Percentiles rank a stretch among this genome's conserved stretches.
phyloP scores from a whole-genome alignment of 2,113 vertebrate species.

The Ascaphus truei region DNA sequence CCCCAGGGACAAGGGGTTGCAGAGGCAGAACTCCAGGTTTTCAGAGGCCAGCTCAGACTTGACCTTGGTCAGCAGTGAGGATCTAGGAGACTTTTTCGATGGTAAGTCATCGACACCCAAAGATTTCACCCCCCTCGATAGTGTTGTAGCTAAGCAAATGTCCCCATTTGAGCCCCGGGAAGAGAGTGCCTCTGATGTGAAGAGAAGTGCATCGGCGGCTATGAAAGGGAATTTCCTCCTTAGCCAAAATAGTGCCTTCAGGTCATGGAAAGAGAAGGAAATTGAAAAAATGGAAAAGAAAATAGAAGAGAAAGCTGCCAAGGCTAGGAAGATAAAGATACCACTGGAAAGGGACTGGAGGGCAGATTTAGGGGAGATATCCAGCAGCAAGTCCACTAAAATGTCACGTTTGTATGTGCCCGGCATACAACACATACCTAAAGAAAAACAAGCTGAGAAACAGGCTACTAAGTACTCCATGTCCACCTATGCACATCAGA shows the following conservation, averaged over 20 bases:
- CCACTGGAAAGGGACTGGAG: conserved; percentile 52
- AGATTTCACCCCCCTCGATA: conserved; percentile 48
- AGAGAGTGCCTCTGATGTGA: conserved; percentile 71
- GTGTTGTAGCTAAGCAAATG: not conserved
- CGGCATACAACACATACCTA: conserved; percentile 72
- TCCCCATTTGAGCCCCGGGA: conserved; percentile 38
- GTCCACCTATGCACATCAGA: conserved; percentile 37
- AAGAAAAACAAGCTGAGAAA: conserved; percentile 57
- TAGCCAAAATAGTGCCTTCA: conserved; percentile 94
- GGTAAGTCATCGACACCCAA: conserved; percentile 64
- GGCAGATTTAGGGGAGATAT: conserved; percentile 61
- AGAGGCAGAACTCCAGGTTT: conserved; percentile 69
- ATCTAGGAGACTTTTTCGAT: conserved; percentile 49
- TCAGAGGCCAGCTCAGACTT: conserved; percentile 74
- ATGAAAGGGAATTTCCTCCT: conserved; percentile 79
- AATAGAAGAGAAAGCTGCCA: conserved; percentile 39
- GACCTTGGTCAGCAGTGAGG: conserved; percentile 58
- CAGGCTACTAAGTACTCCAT: conserved; percentile 55
- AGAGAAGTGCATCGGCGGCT: conserved; percentile 75
- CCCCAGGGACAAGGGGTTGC: conserved; percentile 47
- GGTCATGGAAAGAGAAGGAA: conserved; percentile 88
- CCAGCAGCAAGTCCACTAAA: conserved; percentile 67
- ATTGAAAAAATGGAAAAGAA: conserved; percentile 67
- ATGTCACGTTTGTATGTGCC: conserved; percentile 93
- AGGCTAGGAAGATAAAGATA: conserved; percentile 49